Percentiles rank a stretch among this genome's conserved stretches.
These are phyloP conservation scores for Sebastiscus albofasciatus DNA, from an alignment of 2,797 vertebrate genomes.

Conservation along the genomic window DNA sequence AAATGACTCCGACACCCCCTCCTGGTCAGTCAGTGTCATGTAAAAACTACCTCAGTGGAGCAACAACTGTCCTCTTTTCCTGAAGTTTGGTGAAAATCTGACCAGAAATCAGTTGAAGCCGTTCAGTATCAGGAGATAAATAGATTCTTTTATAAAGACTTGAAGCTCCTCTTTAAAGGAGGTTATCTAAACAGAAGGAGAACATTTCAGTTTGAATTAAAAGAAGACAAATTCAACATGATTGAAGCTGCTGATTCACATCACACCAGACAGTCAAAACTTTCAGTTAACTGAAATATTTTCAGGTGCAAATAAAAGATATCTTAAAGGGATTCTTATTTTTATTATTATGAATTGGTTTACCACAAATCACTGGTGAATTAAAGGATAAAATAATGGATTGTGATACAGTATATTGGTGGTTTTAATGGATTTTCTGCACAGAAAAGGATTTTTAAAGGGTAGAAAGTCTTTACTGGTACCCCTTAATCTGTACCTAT, in stretches of 20 bases:
- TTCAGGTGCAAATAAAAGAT: not conserved
- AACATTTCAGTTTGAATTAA: not conserved
- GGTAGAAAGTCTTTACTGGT: not conserved
- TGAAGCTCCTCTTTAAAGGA: not conserved
- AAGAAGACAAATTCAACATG: not conserved
- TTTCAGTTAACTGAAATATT: not conserved
- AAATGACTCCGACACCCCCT: conserved; percentile 30
- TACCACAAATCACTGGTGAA: not conserved
- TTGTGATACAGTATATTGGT: not conserved
- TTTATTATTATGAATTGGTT: too few species aligned
- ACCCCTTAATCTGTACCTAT: not conserved
- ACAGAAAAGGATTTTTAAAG: not conserved
- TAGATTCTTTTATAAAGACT: not conserved
- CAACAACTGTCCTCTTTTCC: not conserved
- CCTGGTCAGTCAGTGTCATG: not conserved
- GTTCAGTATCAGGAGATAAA: not conserved
- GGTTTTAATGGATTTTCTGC: not conserved
- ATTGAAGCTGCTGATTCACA: not conserved
- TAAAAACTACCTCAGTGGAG: not conserved
- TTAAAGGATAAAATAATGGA: not conserved
- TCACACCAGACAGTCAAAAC: too few species aligned
- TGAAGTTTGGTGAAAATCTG: not conserved
- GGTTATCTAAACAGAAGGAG: not conserved
- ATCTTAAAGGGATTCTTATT: not conserved
- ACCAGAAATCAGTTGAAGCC: not conserved